Evolutionary conservation across 2,888 invertebrate species (phyloP), one percentile per base, ranked within the genome.

Genomic region (Scelioninae gen. 1): DNA sequence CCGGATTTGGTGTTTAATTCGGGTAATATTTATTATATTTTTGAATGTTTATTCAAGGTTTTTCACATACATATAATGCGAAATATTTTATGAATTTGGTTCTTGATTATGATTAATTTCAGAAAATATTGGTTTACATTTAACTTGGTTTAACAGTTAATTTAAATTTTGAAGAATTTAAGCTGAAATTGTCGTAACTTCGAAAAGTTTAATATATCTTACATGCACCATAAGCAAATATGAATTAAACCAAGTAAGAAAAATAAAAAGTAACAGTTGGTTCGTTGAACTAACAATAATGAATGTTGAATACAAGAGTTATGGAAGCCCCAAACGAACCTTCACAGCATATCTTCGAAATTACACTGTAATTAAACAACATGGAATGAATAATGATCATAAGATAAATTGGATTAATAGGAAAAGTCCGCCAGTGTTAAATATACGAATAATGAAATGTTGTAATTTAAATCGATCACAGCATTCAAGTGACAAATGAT

Each of bases 321-420:
- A 23, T 49, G 47, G 29, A 47, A 62, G 23, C 23, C 34, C n/a
- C 58, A 32, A 62, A 45, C 10, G 40, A 29, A 63, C 29, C 47
- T 63, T 63, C 34, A 10, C 32, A 63, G 23, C 11, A 29, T 32
- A 32, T 47, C 63, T 15, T 63, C 32, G 34, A 63, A 49, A 63
- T 63, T 63, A 15, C 34, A 49, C 16, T 49, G 32, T 63, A 63
- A 63, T 63, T 63, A 63, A 49, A 63, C 34, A 63, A 49, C 63
- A 47, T 11, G 29, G 32, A 34, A 32, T 49, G 47, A 63, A 63
- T 63, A 65, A 65, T 65, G 34, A 23, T 38, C 34, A 10, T 34
- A 38, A 51, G 34, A 29, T 53, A 66, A 53, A 53, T 53, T 40
- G 23, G 31, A 53, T 40, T 40, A 66, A 53, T 51, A 23, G 9